Base-by-base conservation (phyloP, 2,797 vertebrate species). In the Xiphophorus birchmanni region DNA sequence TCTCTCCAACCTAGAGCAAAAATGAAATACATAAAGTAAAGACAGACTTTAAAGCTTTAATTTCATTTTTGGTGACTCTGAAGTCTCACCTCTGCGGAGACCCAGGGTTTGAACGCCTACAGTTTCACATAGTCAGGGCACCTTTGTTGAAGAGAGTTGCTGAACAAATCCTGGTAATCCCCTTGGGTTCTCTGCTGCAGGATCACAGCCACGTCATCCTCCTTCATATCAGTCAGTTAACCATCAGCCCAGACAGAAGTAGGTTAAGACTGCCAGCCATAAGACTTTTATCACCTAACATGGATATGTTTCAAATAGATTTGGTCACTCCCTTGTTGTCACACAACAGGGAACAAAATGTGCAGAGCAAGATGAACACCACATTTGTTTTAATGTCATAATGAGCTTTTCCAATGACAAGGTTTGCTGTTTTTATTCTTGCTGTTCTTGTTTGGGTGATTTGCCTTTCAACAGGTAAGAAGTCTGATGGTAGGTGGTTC, bases 81-180 rank as follows among this genome's bases (percentile, higher is more conserved):
- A 76, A 56, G 82, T 90, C 90, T 92, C 84, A 83, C 82, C 76
- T 81, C 81, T 60, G 23, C 82, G 77, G 80, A 82, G 78, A 82
- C 80, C 84, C 8, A 4, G 58, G 29, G 87, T 73, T 74, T 83
- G 88, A 86, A 84, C 86, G 80, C 87, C 85, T 86, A 83, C 80
- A 81, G 88, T 88, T 88, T 91, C 84, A 86, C 79, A 78, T 88
- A 84, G 84, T 78, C 84, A 81, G 86, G 82, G 86, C 86, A 90
- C 89, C 89, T 94, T 91, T 94, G 90, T 93, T 85, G 89, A 91
- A 74, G 81, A 93, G 91, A 93, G 94, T 94, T 95, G 87, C 91
- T 90, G 50, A 93, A 91, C 92, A 95, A 95, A 95, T 93, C 94
- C 92, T 23, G 81, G 75, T 93, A 93, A 93, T 93, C 93, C 93